Base-by-base conservation (phyloP, 2,797 vertebrate species). In the Sarcophilus harrisii region DNA sequence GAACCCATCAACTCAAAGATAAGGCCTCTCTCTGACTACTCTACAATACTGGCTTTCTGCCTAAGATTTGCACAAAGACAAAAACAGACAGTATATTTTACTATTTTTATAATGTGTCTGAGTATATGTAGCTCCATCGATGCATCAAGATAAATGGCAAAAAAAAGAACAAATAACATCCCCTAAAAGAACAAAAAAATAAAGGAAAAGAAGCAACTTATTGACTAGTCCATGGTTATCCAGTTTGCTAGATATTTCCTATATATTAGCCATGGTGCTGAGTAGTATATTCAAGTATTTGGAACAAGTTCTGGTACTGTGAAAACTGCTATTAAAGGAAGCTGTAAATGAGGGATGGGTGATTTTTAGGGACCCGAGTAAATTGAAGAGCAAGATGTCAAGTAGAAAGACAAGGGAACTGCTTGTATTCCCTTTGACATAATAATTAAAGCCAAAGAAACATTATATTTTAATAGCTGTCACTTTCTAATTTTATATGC, bases 401-500 rank as follows among this genome's bases (percentile, higher is more conserved):
- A 52, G 91, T 89, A 94, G 92, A 96, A 55, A 93, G 93, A 95
- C 58, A 92, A 57, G 92, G 95, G 89, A 13, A 92, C 95, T 94
- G 90, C 59, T 95, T 57, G 94, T 94, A 96, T 97, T 96, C 57
- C 55, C 95, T 94, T 93, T 92, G 66, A 95, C 93, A 95, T 91
- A 97, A 96, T 58, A 97, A 91, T 94, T 27, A 45, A 29, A 93
- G 18, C 57, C 3, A 54, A 66, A 18, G 2, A 87, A 92, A 93
- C n/a, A 96, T 90, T 49, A 24, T n/a, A n/a, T 52, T 95, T 81
- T 93, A 97, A 95, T 3, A 94, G 91, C 95, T 97, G 96, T 97
- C 60, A 32, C 92, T 96, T 96, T 58, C 90, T 57, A 96, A 94
- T 94, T 96, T 95, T 97, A 97, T 95, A 97, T 94, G 38, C 93